Base-by-base conservation (phyloP, 2,888 invertebrate species). In the Platycheirus albimanus region DNA sequence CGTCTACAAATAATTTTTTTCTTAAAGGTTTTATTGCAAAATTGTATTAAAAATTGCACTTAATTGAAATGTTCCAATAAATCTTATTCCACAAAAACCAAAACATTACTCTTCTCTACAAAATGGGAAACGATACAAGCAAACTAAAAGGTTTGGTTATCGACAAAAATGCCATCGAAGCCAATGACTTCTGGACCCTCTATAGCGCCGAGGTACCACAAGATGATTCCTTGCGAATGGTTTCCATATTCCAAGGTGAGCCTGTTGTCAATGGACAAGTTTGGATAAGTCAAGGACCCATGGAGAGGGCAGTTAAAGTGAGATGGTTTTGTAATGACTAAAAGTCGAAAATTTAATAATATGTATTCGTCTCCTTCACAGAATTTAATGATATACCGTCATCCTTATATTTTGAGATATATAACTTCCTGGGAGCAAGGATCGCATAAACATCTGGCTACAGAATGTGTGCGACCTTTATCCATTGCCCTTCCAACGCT, bases 321-420 rank as follows among this genome's bases (percentile, higher is more conserved):
- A 87, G 90, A 6, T 61, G 6, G n/a, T 1, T 52, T 15, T 11
- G 30, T 49, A 11, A 93, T 69, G 24, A 24, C 24, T 24, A 4
- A 24, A n/a, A n/a, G n/a, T n/a, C n/a, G n/a, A n/a, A n/a, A n/a
- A n/a, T n/a, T n/a, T n/a, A n/a, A n/a, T n/a, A n/a, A n/a, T n/a
- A n/a, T n/a, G n/a, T n/a, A n/a, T n/a, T n/a, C n/a, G n/a, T n/a
- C n/a, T 17, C n/a, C 17, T 28, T 11, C 1, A 30, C 90, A 97
- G 97, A 96, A 96, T 91, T 92, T 97, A 77, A 95, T 95, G 92
- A 93, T 96, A 71, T 94, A 96, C 90, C 94, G 97, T 0, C 97
- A 98, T 91, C 98, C 98, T 0, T 95, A 94, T 87, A 96, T 98
- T 86, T 91, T 97, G 10, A 95, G 94, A 87, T 97, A 96, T 88